phyloP scores from a whole-genome alignment of 1,140 invertebrate species.

The Scaptomyza hsui region DNA sequence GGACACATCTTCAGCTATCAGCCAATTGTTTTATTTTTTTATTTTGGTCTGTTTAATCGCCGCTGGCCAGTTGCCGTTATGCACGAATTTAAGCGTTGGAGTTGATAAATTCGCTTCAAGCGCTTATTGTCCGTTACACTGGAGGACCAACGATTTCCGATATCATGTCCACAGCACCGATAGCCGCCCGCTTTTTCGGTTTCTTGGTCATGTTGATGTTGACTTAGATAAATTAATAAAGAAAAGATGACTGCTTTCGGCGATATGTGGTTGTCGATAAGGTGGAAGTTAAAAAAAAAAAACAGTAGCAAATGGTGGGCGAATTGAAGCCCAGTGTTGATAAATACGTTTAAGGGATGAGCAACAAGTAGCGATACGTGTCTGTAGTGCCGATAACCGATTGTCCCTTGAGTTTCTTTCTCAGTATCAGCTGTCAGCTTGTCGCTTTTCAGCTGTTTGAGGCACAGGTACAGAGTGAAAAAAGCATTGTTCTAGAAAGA shows the following conservation, averaged over 20 bases:
- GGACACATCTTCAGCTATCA: constrained; percentile 19
- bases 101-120: constrained; percentile 22
- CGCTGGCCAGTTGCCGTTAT: constrained; percentile 10
- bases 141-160: constrained; percentile 15
- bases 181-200: not conserved
- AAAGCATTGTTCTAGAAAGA: constrained; percentile 39
- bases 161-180: not conserved
- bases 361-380: constrained; percentile 26
- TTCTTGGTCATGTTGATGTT: not conserved
- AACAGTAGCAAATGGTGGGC: not conserved
- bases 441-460: constrained; percentile 41
- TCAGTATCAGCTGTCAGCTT: constrained; percentile 12
- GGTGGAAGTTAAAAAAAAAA: not conserved
- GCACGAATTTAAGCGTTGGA: constrained; percentile 51
- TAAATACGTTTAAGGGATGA: constrained; percentile 2
- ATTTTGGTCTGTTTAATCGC: not conserved
- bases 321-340: not conserved
- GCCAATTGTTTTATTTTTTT: not conserved
- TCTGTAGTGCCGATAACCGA: constrained; percentile 16
- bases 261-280: not conserved
- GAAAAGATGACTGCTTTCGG: not conserved
- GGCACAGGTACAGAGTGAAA: constrained; percentile 26
- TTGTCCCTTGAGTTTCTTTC: not conserved
- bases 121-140: constrained; percentile 3
- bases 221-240: not conserved